Conservation (phyloP, 2,797 vertebrate species). For the Distichodus sexfasciatus region DNA sequence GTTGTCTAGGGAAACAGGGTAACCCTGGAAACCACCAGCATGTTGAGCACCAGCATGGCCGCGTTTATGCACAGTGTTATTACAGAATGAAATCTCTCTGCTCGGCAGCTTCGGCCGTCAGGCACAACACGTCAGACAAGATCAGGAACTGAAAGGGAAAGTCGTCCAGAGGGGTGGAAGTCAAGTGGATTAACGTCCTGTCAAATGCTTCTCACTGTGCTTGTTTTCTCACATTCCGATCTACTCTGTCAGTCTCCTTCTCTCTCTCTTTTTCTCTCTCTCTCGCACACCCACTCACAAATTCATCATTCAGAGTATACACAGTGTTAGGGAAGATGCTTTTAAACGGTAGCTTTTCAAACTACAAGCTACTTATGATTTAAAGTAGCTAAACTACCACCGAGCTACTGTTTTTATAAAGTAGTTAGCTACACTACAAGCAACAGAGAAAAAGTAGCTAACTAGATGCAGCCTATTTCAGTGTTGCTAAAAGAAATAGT, state of each 20-base stretch:
- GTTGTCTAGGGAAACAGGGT: conserved; percentile 51
- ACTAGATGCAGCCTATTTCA: no score
- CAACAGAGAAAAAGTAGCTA: no score
- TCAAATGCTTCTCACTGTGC: not conserved
- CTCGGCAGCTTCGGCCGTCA: conserved; percentile 31
- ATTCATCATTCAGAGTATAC: no score
- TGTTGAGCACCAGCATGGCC: conserved; percentile 37
- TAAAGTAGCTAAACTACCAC: no score
- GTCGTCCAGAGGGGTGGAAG: conserved; percentile 1
- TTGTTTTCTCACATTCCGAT: not conserved
- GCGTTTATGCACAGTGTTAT: conserved; percentile 52
- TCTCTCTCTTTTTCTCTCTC: not conserved
- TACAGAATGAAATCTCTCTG: conserved; percentile 25
- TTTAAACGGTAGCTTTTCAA: no score
- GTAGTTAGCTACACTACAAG: no score
- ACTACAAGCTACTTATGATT: no score
- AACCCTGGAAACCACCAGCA: conserved; percentile 59
- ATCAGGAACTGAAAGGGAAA: not conserved
- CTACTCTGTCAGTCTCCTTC: not conserved
- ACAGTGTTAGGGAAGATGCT: no score
- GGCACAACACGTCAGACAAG: conserved; percentile 9
- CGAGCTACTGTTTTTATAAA: no score
- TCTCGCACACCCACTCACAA: conserved; percentile 1
- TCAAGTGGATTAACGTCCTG: not conserved
- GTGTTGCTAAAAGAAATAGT: no score